Percentiles rank a stretch among this genome's conserved stretches.
phyloP scores from a whole-genome alignment of 37 sponge, comb jelly and placozoan species.

The Cliona cf. orientalis region DNA sequence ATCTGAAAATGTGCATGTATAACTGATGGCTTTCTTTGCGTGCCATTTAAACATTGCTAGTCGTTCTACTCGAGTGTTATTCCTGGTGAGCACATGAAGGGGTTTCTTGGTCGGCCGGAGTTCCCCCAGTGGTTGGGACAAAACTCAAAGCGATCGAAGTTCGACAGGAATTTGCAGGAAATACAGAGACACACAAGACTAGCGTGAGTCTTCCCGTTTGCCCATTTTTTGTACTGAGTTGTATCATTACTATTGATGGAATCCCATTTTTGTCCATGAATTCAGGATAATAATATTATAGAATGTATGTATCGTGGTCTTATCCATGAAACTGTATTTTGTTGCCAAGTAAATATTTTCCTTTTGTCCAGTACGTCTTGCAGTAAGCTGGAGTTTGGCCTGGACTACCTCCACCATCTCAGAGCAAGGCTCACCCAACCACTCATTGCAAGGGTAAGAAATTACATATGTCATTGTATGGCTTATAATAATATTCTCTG shows the following conservation, averaged over 20 bases:
- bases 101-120: conserved; percentile 58
- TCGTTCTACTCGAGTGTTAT: conserved; percentile 88
- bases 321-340: background rate
- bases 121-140: conserved; percentile 96
- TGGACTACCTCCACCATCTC: conserved; percentile 81
- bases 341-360: background rate
- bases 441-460: conserved; percentile 55
- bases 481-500: background rate
- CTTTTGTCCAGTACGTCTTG: conserved; percentile 56
- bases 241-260: background rate
- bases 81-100: conserved; percentile 85
- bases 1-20: background rate
- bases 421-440: conserved; percentile 52
- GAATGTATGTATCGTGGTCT: background rate
- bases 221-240: background rate
- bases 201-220: conserved; percentile 20
- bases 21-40: background rate
- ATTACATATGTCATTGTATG: background rate
- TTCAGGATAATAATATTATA: background rate
- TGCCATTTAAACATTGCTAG: conserved; percentile 23
- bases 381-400: conserved; percentile 78
- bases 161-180: conserved; percentile 70
- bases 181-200: conserved; percentile 77
- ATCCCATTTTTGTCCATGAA: background rate
- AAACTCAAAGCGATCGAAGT: conserved; percentile 77